Percentiles rank a stretch among this genome's conserved stretches.
Evolutionary conservation across 2,113 vertebrate species (phyloP).

Genomic region (Hiodon alosoides): DNA sequence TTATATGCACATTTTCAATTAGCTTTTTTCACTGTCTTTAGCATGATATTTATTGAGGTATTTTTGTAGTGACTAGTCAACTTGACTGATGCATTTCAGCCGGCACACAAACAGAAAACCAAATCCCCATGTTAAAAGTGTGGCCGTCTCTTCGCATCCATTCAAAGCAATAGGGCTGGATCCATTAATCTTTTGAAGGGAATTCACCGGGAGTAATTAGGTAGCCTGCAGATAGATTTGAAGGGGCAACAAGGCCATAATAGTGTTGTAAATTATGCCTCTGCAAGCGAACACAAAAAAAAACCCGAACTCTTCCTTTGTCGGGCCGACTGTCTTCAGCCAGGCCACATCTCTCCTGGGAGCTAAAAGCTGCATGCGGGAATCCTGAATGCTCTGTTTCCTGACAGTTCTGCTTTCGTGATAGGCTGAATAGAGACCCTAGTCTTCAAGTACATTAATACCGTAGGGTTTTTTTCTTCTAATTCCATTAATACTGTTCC

Average conservation of each 20-base stretch:
- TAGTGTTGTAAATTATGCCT: conserved; percentile 39
- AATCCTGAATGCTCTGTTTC: conserved; percentile 20
- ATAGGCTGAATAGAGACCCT: not conserved
- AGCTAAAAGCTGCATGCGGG: conserved; percentile 44
- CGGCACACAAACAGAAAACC: conserved; percentile 3
- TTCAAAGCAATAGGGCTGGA: not conserved
- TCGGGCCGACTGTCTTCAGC: conserved; percentile 32
- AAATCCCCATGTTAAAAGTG: not conserved
- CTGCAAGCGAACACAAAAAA: conserved; percentile 39
- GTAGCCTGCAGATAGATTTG: conserved; percentile 30
- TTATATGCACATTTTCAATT: not conserved
- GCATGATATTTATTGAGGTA: not conserved
- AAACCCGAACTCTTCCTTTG: conserved; percentile 40
- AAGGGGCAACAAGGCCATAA: conserved; percentile 31
- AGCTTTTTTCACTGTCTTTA: not conserved
- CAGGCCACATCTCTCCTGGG: conserved; percentile 35
- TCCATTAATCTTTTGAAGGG: conserved; percentile 24
- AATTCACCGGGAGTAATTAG: conserved; percentile 24
- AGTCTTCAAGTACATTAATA: conserved; percentile 31
- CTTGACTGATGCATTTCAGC: not conserved
- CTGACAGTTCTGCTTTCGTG: conserved; percentile 13
- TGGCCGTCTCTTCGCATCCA: not conserved
- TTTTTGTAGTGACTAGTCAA: not conserved
- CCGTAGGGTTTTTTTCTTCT: not conserved
- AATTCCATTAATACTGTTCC: conserved; percentile 7